Base-by-base conservation (phyloP, 2,113 vertebrate genomes). In the Trachemys scripta region DNA sequence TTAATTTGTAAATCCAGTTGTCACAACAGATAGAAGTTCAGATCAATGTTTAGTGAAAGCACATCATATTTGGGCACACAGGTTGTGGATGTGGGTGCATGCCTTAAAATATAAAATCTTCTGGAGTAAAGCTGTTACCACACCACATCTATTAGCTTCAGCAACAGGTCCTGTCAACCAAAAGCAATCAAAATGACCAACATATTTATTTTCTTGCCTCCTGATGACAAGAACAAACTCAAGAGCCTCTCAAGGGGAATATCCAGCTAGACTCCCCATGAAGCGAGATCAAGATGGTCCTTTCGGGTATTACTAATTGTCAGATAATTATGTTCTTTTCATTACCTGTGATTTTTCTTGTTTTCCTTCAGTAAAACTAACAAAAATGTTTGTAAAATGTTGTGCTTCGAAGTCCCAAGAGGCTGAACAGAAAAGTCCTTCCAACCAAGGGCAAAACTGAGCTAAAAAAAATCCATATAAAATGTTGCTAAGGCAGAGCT, bases 161-260 rank as follows among this genome's bases (percentile, higher is more conserved):
- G 78, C 95, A 84, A 0, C 10, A 85, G 81, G 90, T 92, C 83
- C 50, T 89, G 92, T 65, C 72, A 88, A 94, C 88, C 88, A 95
- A 95, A 85, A 51, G 49, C 81, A 85, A 42, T 25, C 91, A 95
- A 90, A 85, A 62, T 78, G 76, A 51, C 53, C 94, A 82, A 13
- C 49, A 88, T 85, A 50, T 54, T 95, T 59, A 75, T 95, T 92
- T 90, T 85, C 56, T 72, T 81, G 90, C 82, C 42, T 91, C 80
- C 6, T 1, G 82, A 90, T 85, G 65, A 91, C 47, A 49, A 72
- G 83, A 90, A 88, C 85, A 13, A 0, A 57, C 53, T 25, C 83
- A 89, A 19, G 47, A 2, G 4, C 54, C 80, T 85, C 10, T 69
- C 76, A 81, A 87, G 59, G 0, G 90, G 92, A 85, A 85, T 54